A percentile compares a stretch with the other conserved stretches of the same genome.
phyloP scores from a whole-genome alignment of 2,113 vertebrate genomes.

The Bungarus multicinctus region DNA sequence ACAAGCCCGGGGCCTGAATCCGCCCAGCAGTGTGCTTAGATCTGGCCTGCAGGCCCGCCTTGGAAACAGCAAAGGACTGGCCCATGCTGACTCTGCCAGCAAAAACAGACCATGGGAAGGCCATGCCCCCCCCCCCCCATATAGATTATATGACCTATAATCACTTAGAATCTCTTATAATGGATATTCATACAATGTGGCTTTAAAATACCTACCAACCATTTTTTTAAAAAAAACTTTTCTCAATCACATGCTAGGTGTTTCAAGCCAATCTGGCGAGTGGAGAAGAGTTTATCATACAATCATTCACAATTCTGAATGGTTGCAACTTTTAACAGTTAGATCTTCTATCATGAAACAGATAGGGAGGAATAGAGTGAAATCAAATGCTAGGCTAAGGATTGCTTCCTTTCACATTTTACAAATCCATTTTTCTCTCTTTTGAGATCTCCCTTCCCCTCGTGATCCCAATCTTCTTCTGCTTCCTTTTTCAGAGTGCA shows the following conservation, averaged over 20 bases:
- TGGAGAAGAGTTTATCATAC: not conserved
- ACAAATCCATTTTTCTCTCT: not conserved
- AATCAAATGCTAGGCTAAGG: not conserved
- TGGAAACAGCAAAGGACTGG: too few species aligned
- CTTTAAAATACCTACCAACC: not conserved
- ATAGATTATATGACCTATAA: not conserved
- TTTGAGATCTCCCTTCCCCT: not conserved
- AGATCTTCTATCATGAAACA: not conserved
- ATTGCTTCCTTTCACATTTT: not conserved
- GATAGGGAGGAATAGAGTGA: not conserved
- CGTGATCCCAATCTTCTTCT: not conserved
- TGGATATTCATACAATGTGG: not conserved
- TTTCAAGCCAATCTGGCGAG: not conserved
- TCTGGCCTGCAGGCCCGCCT: too few species aligned
- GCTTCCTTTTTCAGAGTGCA: not conserved
- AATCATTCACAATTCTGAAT: not conserved
- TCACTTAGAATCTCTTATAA: not conserved
- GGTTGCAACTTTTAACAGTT: not conserved
- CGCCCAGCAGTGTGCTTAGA: too few species aligned
- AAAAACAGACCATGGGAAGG: too few species aligned
- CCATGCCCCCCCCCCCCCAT: too few species aligned
- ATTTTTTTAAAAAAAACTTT: not conserved
- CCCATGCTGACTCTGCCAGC: too few species aligned
- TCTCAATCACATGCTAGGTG: not conserved
- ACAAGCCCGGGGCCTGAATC: too few species aligned